Base-by-base conservation (phyloP, 2,888 invertebrate species). In the Thelaira solivaga region DNA sequence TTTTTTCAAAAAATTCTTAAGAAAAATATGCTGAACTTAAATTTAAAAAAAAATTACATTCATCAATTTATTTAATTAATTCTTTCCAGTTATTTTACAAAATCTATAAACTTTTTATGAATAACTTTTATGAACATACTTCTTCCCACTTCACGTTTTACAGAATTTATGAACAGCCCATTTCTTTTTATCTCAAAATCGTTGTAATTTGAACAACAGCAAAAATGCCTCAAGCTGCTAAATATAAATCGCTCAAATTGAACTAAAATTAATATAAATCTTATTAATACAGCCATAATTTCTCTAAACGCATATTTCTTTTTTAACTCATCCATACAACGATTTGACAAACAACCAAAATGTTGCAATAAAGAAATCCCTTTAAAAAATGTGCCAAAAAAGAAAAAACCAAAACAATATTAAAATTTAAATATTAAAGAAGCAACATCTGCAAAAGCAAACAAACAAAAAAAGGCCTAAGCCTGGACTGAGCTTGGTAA, bases 201-300 rank as follows among this genome's bases (percentile, higher is more conserved):
- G 2, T 16, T 8, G 2, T 41, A 1, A 41, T 18, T 57, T 29
- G 5, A 13, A 13, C 13, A 18, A 61, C 2, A 16, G 4, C 49
- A 26, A 20, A n/a, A 29, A 29, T 6, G 8, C 29, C 2, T 20
- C 20, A 34, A 16, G 16, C 22, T 36, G 22, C 16, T 55, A 11
- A 24, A 62, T 31, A 73, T 69, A 78, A 73, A 69, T 69, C 73
- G 64, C 47, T 78, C 69, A 69, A 69, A 53, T 71, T 61, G 24
- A 41, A 61, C 29, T 26, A 26, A 65, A 74, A 65, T 69, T 78
- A 65, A 61, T 51, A 74, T 78, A 74, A 78, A 78, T 78, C 78
- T 78, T 65, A 20, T 69, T 34, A 69, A 59, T 47, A 69, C 64
- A 51, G 49, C 74, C 43, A 61, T 69, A 78, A 77, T 72, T 77